Percentiles rank a stretch among this genome's conserved stretches.
Evolutionary conservation across 2,113 vertebrate genomes (phyloP).

Genomic region (human): DNA sequence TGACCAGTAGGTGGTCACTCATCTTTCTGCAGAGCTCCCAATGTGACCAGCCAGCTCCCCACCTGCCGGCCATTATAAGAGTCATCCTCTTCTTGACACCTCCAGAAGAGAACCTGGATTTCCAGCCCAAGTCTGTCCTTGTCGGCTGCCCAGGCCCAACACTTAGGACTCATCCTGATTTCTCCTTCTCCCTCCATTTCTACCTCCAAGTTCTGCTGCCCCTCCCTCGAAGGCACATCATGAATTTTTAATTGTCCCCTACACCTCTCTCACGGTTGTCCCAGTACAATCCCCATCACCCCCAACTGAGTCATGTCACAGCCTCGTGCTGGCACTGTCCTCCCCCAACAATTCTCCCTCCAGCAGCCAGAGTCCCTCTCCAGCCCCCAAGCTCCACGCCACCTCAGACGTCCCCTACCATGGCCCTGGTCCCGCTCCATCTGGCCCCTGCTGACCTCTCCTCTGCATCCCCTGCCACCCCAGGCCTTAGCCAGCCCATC

Average conservation of each 20-base stretch:
- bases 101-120: background rate
- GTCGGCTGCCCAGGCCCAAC: too few relatives aligned
- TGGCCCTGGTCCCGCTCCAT: background rate
- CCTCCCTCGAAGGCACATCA: too few relatives aligned
- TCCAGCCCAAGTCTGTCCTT: background rate
- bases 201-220: too few relatives aligned
- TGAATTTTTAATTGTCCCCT: too few relatives aligned
- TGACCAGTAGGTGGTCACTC: background rate
- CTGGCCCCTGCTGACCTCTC: background rate
- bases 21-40: background rate
- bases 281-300: too few relatives aligned
- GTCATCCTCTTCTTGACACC: background rate
- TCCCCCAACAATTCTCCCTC: too few relatives aligned
- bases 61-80: background rate
- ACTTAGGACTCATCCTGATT: too few relatives aligned
- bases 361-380: too few relatives aligned
- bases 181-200: too few relatives aligned
- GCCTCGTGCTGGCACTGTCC: too few relatives aligned
- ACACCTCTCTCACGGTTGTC: too few relatives aligned
- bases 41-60: background rate
- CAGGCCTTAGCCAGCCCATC: background rate
- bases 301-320: too few relatives aligned
- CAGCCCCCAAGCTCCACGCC: background rate
- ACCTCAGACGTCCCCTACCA: background rate
- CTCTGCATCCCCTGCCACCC: background rate